Percentiles rank a stretch among this genome's conserved stretches.
Conservation (phyloP, 2,113 vertebrate species). For the Mustela lutreola region DNA sequence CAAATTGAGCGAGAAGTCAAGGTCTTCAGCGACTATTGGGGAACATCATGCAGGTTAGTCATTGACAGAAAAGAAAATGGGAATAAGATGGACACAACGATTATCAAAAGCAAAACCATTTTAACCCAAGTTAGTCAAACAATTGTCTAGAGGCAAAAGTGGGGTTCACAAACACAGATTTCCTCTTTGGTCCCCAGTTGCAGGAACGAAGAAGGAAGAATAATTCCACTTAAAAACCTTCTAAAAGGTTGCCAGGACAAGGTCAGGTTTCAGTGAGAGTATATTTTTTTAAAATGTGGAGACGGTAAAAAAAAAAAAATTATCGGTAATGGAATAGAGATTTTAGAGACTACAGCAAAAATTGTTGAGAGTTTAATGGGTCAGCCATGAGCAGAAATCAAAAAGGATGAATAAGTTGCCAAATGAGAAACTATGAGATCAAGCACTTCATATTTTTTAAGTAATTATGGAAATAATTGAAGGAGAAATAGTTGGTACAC, state of each 20-base stretch:
- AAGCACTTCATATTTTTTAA: constrained; percentile 47
- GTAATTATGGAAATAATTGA: constrained; percentile 8
- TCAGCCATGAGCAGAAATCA: background rate
- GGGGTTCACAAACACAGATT: background rate
- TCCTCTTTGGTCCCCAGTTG: background rate
- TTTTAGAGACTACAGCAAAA: background rate
- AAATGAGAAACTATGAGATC: background rate
- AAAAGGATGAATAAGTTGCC: background rate
- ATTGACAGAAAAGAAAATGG: background rate
- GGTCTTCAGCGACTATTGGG: background rate
- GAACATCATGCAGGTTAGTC: background rate
- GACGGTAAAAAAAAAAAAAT: background rate
- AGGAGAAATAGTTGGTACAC: background rate
- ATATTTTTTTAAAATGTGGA: background rate
- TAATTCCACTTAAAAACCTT: background rate
- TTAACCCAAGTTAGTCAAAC: background rate
- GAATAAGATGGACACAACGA: background rate
- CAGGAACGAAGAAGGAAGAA: background rate
- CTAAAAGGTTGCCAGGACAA: background rate
- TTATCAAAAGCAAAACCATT: background rate
- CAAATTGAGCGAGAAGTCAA: background rate
- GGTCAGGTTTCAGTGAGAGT: background rate
- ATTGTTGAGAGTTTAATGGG: background rate
- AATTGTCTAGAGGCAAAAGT: background rate
- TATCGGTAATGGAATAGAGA: background rate